Percentiles rank a stretch among this genome's conserved stretches.
These are phyloP conservation scores for Nomia melanderi DNA, from an alignment of 1,140 invertebrate species.

Conservation along the genomic window DNA sequence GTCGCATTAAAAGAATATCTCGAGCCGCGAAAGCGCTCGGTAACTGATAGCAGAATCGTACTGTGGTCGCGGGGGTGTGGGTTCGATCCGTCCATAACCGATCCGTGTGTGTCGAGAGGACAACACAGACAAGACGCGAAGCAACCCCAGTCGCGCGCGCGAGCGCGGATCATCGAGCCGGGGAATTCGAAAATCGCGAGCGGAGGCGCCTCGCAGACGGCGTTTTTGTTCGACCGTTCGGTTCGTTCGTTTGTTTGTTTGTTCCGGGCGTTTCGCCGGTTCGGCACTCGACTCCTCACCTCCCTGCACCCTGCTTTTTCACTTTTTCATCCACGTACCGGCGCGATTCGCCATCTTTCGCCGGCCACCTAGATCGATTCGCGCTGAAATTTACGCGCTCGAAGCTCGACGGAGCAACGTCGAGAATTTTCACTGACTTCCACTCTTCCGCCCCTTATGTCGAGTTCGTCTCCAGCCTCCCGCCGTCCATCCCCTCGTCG, in stretches of 20 bases:
- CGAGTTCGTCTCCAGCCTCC: conserved; percentile 28
- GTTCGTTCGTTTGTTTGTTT: conserved; percentile 71
- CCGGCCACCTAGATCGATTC: conserved; percentile 66
- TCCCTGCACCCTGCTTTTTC: conserved; percentile 53
- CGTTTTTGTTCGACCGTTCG: conserved; percentile 58
- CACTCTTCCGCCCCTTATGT: conserved; percentile 11
- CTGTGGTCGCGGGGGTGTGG: not conserved
- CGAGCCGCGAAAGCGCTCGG: not conserved
- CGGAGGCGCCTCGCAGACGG: conserved; percentile 74
- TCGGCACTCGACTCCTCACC: conserved; percentile 52
- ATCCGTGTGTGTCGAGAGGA: conserved; percentile 20
- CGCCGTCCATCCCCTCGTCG: not conserved
- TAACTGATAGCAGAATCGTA: not conserved
- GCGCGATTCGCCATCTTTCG: not conserved
- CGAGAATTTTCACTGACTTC: conserved; percentile 69
- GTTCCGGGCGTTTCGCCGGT: conserved; percentile 73
- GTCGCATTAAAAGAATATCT: not conserved
- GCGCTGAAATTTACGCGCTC: conserved; percentile 65
- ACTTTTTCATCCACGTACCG: not conserved
- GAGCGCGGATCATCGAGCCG: conserved; percentile 2
- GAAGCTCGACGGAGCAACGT: conserved; percentile 67
- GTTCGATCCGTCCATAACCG: conserved; percentile 31
- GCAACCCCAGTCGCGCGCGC: conserved; percentile 7
- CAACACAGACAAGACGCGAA: not conserved
- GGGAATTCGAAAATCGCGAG: conserved; percentile 71